A percentile compares a stretch with the other conserved stretches of the same genome.
Conservation (phyloP, 1,140 invertebrate genomes). For the Lordiphosa clarofinis region DNA sequence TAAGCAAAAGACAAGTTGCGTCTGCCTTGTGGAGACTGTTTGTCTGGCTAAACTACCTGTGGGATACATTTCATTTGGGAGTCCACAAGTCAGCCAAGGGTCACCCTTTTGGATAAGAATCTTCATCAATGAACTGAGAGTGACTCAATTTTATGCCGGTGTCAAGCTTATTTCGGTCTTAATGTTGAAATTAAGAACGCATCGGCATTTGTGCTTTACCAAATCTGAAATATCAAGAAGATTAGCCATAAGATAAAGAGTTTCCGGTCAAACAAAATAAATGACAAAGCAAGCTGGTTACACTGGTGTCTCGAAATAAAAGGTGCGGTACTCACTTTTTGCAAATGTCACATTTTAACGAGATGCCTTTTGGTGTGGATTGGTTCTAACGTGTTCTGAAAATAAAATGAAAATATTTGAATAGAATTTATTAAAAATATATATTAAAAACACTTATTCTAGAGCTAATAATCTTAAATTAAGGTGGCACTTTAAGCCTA, state of each 20-base stretch:
- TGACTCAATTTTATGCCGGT: conserved; percentile 58
- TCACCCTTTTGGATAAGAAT: conserved; percentile 26
- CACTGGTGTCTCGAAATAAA: conserved; percentile 32
- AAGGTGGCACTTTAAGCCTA: too few relatives aligned
- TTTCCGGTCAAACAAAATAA: conserved; percentile 67
- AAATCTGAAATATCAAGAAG: conserved; percentile 67
- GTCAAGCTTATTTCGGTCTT: conserved; percentile 51
- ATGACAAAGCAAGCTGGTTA: conserved; percentile 37
- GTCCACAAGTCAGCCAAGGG: conserved; percentile 15
- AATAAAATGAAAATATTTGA: too few relatives aligned
- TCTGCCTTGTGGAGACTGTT: conserved; percentile 41
- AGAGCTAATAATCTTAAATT: too few relatives aligned
- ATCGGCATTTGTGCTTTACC: conserved; percentile 52
- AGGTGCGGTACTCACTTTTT: neutral
- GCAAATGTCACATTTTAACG: too few relatives aligned
- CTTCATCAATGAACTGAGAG: conserved; percentile 52
- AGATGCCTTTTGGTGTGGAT: neutral
- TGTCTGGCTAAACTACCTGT: conserved; percentile 46
- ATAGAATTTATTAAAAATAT: too few relatives aligned
- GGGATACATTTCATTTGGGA: conserved; percentile 27
- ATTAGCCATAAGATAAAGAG: conserved; percentile 66
- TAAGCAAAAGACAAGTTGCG: neutral
- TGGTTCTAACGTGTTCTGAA: too few relatives aligned
- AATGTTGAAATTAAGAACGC: conserved; percentile 54
- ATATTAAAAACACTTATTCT: too few relatives aligned